Evolutionary conservation across 1,140 invertebrate species (phyloP).

Genomic region (Diplogasteroides magnus): DNA sequence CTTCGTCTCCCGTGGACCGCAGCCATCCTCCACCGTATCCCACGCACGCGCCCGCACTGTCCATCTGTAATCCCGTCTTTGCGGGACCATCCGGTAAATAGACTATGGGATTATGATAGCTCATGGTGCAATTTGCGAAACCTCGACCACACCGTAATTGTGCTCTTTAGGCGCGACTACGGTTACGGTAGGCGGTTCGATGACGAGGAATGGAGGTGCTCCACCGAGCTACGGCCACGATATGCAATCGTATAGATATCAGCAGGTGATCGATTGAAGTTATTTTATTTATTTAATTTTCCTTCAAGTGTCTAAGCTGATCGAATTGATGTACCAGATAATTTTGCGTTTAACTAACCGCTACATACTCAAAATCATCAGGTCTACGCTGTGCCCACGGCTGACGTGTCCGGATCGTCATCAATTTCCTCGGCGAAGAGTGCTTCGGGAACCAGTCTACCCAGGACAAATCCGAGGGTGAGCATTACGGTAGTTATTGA

Average conservation of each 20-base stretch:
- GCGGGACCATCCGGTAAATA: background rate
- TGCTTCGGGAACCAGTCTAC: too few species aligned
- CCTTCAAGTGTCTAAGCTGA: too few species aligned
- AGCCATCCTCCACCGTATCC: background rate
- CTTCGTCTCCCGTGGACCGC: slow-evolving; percentile 25
- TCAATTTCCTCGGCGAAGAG: too few species aligned
- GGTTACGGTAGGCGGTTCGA: background rate
- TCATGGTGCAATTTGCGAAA: background rate
- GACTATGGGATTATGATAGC: background rate
- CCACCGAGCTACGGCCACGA: slow-evolving; percentile 10
- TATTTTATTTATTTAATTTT: too few species aligned
- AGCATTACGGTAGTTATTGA: too few species aligned
- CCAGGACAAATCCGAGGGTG: too few species aligned
- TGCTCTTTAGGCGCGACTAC: slow-evolving; percentile 7
- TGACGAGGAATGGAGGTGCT: slow-evolving; percentile 2
- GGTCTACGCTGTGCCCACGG: too few species aligned
- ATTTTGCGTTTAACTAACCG: too few species aligned
- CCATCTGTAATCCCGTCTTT: slow-evolving; percentile 19
- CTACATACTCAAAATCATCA: too few species aligned
- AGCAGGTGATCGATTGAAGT: too few species aligned
- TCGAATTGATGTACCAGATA: too few species aligned
- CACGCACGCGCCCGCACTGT: slow-evolving; percentile 10
- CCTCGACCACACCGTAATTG: slow-evolving; percentile 2
- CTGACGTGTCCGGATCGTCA: too few species aligned
- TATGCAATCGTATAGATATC: background rate